Conservation (phyloP, 2,888 invertebrate genomes). For the Shargacucullia verbasci region DNA sequence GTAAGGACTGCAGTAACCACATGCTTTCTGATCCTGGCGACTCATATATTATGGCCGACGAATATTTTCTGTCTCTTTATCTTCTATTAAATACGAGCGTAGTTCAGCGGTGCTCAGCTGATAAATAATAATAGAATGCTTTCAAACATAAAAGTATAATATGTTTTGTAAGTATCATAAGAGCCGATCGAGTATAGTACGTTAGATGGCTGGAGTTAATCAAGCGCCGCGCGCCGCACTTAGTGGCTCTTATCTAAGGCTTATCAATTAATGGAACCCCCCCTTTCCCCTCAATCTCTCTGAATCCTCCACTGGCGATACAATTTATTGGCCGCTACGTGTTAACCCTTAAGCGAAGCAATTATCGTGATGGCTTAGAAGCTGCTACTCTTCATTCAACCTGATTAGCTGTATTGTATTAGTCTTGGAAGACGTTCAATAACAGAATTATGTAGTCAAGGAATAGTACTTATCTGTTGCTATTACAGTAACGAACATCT, state of each 20-base stretch:
- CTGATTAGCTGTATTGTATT: slow-evolving; percentile 2
- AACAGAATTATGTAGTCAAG: background rate
- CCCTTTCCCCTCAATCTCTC: background rate
- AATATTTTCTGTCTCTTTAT: no score
- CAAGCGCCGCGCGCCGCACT: slow-evolving; percentile 33
- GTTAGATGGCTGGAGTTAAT: slow-evolving; percentile 11
- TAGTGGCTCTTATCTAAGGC: slow-evolving; percentile 45
- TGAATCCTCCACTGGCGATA: background rate
- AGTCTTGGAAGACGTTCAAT: background rate
- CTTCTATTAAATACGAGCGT: no score
- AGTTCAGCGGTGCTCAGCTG: no score
- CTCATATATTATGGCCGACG: no score
- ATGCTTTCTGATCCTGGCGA: no score
- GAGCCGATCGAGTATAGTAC: background rate
- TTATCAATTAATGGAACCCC: slow-evolving; percentile 49
- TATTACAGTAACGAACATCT: no score
- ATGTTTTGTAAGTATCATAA: background rate
- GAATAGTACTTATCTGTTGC: no score
- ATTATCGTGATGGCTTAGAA: slow-evolving; percentile 2
- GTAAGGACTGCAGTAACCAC: no score
- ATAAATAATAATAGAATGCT: no score
- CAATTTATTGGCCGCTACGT: background rate
- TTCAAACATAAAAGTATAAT: no score
- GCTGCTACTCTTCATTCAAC: slow-evolving; percentile 1
- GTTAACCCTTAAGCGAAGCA: background rate